phyloP scores from a whole-genome alignment of 2,888 invertebrate genomes.

The Chloroclysta siterata region DNA sequence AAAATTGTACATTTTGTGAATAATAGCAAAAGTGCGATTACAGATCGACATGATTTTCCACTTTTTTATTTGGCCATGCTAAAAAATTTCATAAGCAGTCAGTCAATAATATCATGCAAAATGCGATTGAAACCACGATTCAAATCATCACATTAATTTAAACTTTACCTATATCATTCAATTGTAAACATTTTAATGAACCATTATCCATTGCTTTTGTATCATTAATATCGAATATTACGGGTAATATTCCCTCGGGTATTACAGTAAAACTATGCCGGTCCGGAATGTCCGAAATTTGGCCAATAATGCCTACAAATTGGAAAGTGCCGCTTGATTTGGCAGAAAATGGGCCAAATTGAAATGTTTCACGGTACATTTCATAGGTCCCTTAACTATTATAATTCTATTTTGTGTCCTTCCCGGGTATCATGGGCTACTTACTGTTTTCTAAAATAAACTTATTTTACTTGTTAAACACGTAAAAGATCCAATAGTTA shows the following conservation, averaged over 20 bases:
- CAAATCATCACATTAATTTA: slow-evolving; percentile 19
- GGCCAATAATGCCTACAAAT: slow-evolving; percentile 67
- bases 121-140: not conserved
- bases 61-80: not conserved
- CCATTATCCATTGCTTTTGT: slow-evolving; percentile 64
- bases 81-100: not conserved
- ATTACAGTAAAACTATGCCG: slow-evolving; percentile 62
- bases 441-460: slow-evolving; percentile 6
- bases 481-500: too few species aligned
- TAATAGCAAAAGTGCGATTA: slow-evolving; percentile 17
- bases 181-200: slow-evolving; percentile 57
- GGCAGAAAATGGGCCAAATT: slow-evolving; percentile 68
- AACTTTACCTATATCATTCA: slow-evolving; percentile 27
- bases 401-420: slow-evolving; percentile 15
- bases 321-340: slow-evolving; percentile 71
- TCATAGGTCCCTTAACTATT: slow-evolving; percentile 55
- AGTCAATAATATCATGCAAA: not conserved
- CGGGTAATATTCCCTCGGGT: slow-evolving; percentile 70
- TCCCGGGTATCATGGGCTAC: slow-evolving; percentile 4
- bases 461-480: not conserved
- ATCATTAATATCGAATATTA: slow-evolving; percentile 68
- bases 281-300: slow-evolving; percentile 64
- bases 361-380: slow-evolving; percentile 72
- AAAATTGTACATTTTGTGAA: slow-evolving; percentile 48
- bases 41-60: not conserved